Conservation (phyloP, 2,113 vertebrate species). For the Acanthisitta chloris region DNA sequence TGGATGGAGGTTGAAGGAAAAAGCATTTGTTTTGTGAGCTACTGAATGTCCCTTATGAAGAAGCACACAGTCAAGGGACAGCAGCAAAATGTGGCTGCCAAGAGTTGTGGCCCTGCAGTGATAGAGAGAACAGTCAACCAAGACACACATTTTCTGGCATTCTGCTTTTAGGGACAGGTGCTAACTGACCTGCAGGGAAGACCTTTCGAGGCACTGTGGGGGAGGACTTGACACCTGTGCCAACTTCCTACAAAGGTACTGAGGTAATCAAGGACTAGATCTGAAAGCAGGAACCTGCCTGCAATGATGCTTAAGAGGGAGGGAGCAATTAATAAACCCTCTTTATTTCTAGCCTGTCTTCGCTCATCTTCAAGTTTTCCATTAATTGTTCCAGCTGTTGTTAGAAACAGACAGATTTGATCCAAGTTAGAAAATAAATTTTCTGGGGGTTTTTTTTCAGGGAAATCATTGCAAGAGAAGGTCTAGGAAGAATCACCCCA, state of each 20-base stretch:
- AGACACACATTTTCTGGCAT: background rate
- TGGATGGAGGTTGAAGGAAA: background rate
- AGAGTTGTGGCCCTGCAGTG: background rate
- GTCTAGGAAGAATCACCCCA: background rate
- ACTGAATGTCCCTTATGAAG: background rate
- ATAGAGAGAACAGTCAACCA: fast-evolving
- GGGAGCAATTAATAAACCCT: background rate
- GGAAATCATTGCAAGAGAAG: background rate
- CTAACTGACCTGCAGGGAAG: background rate
- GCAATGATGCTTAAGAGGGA: background rate
- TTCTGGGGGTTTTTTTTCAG: background rate
- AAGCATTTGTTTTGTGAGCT: background rate
- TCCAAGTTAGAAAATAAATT: background rate
- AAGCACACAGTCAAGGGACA: background rate
- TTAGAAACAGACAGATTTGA: background rate
- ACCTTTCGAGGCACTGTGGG: background rate
- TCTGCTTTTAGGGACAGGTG: background rate
- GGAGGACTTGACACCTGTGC: background rate
- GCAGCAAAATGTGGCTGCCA: background rate
- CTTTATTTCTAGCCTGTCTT: background rate
- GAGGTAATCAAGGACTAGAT: background rate
- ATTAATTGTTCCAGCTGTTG: background rate
- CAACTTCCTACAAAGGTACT: background rate
- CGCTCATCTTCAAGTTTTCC: background rate
- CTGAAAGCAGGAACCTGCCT: background rate